Percentiles rank a stretch among this genome's conserved stretches.
phyloP scores from a whole-genome alignment of 2,113 vertebrate genomes.

The Agapornis roseicollis region DNA sequence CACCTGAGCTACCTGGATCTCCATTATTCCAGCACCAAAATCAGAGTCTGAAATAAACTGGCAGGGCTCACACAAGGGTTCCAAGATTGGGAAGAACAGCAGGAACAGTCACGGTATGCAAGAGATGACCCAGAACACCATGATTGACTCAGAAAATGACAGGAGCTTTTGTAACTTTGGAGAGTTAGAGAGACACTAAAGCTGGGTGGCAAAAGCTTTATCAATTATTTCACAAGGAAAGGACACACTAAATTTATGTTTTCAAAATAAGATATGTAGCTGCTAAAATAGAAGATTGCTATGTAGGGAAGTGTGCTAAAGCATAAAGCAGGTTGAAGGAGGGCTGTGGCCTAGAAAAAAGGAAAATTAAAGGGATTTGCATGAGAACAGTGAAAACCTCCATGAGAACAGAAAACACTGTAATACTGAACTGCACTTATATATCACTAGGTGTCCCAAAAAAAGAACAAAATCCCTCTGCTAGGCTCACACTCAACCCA shows the following conservation, averaged over 20 bases:
- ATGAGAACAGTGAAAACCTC: neutral
- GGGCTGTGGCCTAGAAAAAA: neutral
- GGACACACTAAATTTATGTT: accelerated
- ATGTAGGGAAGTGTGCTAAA: neutral
- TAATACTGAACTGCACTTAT: neutral
- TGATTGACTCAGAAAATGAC: neutral
- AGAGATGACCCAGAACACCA: neutral
- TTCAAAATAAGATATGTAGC: neutral
- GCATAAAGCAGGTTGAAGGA: neutral
- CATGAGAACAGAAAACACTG: neutral
- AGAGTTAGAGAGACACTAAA: neutral
- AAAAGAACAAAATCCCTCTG: neutral
- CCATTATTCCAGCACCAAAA: neutral
- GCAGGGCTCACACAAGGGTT: neutral
- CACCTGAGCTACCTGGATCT: neutral
- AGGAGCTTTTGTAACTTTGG: neutral
- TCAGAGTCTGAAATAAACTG: neutral
- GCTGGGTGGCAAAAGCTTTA: neutral
- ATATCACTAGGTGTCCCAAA: neutral
- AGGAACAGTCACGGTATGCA: neutral
- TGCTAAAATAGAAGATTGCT: neutral
- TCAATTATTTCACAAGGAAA: neutral
- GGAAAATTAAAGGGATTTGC: neutral
- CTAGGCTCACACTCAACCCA: neutral
- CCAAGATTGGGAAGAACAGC: accelerated